Evolutionary conservation across 2,888 invertebrate species (phyloP).

Genomic region (Nesidiocoris tenuis): DNA sequence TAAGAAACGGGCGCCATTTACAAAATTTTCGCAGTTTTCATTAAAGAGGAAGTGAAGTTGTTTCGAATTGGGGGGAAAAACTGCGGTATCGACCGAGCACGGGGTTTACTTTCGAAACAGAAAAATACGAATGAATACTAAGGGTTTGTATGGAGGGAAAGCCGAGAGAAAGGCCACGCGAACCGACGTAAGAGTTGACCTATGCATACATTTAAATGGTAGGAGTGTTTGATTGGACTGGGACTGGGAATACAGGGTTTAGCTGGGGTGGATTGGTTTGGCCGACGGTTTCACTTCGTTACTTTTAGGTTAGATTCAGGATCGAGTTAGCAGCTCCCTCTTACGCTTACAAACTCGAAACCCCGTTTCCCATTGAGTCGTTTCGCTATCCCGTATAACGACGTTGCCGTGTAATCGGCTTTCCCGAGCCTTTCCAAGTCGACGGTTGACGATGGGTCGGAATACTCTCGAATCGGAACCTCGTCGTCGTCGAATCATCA

Average conservation of each 20-base stretch:
- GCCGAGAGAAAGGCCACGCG: not conserved
- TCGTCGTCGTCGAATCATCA: constrained; percentile 4
- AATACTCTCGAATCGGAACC: constrained; percentile 1
- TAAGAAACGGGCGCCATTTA: too few relatives aligned
- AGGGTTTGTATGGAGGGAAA: not conserved
- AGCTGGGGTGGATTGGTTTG: constrained; percentile 23
- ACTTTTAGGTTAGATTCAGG: constrained; percentile 33
- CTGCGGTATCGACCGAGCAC: too few relatives aligned
- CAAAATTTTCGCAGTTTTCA: too few relatives aligned
- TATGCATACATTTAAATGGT: constrained; percentile 36
- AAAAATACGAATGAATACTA: not conserved
- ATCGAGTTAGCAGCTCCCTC: constrained; percentile 26
- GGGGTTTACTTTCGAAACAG: too few relatives aligned
- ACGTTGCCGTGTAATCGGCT: constrained; percentile 13
- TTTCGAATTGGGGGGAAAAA: too few relatives aligned
- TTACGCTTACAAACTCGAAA: constrained; percentile 1
- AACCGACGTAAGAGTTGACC: constrained; percentile 27
- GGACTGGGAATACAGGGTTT: constrained; percentile 35
- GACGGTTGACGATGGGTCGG: not conserved
- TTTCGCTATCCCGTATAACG: constrained; percentile 10
- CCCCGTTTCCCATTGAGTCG: not conserved
- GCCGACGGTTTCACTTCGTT: constrained; percentile 37
- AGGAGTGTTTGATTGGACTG: constrained; percentile 37
- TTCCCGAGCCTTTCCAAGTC: not conserved
- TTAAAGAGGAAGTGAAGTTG: too few relatives aligned